Evolutionary conservation across 2,113 vertebrate species (phyloP).

Genomic region (Donacobius atricapilla): DNA sequence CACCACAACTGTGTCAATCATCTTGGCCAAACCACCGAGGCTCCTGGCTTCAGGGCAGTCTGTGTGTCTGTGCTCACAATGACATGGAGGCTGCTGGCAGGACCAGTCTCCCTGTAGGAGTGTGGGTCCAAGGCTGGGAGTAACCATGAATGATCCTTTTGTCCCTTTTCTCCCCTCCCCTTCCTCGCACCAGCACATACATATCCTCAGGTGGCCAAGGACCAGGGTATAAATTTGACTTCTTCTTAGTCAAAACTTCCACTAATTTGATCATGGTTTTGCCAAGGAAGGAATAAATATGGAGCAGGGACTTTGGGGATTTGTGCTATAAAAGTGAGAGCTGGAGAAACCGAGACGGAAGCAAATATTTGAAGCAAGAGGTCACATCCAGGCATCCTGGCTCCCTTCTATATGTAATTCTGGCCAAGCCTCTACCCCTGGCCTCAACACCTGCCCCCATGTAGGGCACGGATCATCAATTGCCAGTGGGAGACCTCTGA

Average conservation of each 20-base stretch:
- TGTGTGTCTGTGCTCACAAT: neutral
- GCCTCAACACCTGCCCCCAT: neutral
- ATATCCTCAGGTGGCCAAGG: conserved; percentile 22
- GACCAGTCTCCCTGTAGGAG: neutral
- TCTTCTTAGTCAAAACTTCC: conserved; percentile 44
- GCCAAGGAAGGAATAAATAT: conserved; percentile 47
- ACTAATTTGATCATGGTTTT: conserved; percentile 50
- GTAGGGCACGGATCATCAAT: neutral
- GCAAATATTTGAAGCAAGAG: neutral
- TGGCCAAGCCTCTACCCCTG: neutral
- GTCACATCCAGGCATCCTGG: neutral
- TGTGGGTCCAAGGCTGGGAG: neutral
- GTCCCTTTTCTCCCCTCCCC: neutral
- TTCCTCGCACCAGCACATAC: neutral
- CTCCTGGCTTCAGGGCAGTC: neutral
- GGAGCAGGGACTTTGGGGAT: neutral
- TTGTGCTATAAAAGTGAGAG: conserved; percentile 25
- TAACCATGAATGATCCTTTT: conserved; percentile 34
- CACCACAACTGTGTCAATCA: neutral
- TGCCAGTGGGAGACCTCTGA: neutral
- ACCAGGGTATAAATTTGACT: conserved; percentile 27
- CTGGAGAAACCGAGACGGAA: neutral
- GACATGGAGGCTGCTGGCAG: neutral
- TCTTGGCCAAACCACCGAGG: neutral
- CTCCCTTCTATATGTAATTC: neutral